These are phyloP conservation scores for Papilio polytes DNA, from an alignment of 1,140 invertebrate species.

Conservation along the genomic window DNA sequence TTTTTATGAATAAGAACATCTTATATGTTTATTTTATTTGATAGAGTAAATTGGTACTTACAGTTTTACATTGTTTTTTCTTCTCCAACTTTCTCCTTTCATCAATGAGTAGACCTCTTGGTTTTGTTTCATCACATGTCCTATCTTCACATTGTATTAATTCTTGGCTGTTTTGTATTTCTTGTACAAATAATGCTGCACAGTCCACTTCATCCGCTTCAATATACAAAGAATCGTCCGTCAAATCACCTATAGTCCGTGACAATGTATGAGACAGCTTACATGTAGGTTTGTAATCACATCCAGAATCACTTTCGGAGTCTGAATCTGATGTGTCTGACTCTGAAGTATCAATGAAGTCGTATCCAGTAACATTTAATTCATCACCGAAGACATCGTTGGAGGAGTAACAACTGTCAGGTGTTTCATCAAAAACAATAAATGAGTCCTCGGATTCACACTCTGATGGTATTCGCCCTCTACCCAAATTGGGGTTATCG, in stretches of 20 bases:
- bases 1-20: background rate
- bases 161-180: background rate
- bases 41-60: slow-evolving; percentile 45
- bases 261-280: slow-evolving; percentile 61
- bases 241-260: slow-evolving; percentile 67
- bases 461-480: slow-evolving; percentile 60
- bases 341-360: slow-evolving; percentile 33
- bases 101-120: slow-evolving; percentile 52
- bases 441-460: slow-evolving; percentile 78
- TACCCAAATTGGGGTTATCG: slow-evolving; percentile 51
- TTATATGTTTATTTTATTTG: background rate
- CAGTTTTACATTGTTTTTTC: slow-evolving; percentile 62
- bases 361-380: slow-evolving; percentile 66
- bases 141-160: slow-evolving; percentile 33
- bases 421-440: slow-evolving; percentile 74
- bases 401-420: slow-evolving; percentile 71
- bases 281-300: slow-evolving; percentile 53
- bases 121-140: background rate
- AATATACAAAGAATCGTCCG: slow-evolving; percentile 66
- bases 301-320: slow-evolving; percentile 65
- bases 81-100: slow-evolving; percentile 55
- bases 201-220: slow-evolving; percentile 68
- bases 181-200: slow-evolving; percentile 49
- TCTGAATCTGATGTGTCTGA: slow-evolving; percentile 51
- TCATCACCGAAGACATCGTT: slow-evolving; percentile 72